Evolutionary conservation across 2,888 invertebrate species (phyloP).

Genomic region (Pollenia labialis): DNA sequence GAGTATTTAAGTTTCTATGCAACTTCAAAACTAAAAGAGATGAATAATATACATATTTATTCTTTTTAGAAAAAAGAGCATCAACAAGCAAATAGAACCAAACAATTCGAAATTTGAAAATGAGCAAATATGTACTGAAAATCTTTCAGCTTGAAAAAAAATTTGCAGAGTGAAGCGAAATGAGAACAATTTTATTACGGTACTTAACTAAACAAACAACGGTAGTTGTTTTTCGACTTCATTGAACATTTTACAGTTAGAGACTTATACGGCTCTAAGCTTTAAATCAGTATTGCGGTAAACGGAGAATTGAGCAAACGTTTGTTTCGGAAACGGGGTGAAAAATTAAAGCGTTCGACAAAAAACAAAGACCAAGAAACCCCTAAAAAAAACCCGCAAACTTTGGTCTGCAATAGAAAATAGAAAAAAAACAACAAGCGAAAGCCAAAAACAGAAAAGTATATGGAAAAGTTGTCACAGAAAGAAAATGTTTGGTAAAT

Average conservation of each 20-base stretch:
- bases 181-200: constrained; percentile 1
- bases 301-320: constrained; percentile 62
- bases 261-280: constrained; percentile 38
- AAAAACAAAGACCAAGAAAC: constrained; percentile 9
- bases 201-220: constrained; percentile 39
- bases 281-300: constrained; percentile 68
- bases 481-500: constrained; percentile 16
- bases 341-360: not conserved
- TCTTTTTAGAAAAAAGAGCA: not conserved
- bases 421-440: constrained; percentile 16
- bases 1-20: constrained; percentile 9
- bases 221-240: constrained; percentile 34
- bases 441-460: constrained; percentile 40
- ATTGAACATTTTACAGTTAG: constrained; percentile 34
- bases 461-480: constrained; percentile 19
- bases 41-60: not conserved
- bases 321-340: constrained; percentile 24
- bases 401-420: constrained; percentile 21
- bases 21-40: constrained; percentile 1
- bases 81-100: not conserved
- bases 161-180: not conserved
- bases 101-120: not conserved
- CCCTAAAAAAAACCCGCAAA: constrained; percentile 41
- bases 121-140: not conserved
- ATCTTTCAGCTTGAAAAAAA: too few relatives aligned